Evolutionary conservation across 1,140 invertebrate genomes (phyloP).

Genomic region (Protaetia brevitarsis): DNA sequence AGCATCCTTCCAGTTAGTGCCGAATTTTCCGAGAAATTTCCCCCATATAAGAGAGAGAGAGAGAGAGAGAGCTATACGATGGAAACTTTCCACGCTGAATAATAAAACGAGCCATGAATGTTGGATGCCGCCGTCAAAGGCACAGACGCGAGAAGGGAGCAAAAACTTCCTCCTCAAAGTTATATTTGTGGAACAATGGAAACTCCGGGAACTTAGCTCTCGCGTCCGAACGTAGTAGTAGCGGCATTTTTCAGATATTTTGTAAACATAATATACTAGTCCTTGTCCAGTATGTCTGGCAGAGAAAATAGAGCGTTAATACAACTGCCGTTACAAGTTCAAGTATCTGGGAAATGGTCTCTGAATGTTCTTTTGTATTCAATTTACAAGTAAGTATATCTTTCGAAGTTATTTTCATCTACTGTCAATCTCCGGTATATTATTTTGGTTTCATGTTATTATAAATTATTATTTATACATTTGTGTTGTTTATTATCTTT

Average conservation of each 20-base stretch:
- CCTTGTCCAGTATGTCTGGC: constrained; percentile 1
- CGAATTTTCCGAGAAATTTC: not conserved
- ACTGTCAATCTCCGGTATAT: too few species aligned
- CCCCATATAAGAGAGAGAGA: too few species aligned
- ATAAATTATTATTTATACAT: too few species aligned
- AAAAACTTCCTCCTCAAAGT: not conserved
- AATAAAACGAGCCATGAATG: constrained; percentile 6
- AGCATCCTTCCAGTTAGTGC: too few species aligned
- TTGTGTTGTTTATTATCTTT: too few species aligned
- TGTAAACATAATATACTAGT: constrained; percentile 9
- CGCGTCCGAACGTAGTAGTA: not conserved
- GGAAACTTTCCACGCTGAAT: constrained; percentile 1
- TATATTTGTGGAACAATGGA: constrained; percentile 11
- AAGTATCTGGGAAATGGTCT: not conserved
- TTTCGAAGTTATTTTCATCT: too few species aligned
- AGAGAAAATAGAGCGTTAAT: not conserved
- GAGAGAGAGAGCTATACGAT: not conserved
- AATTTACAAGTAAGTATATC: constrained; percentile 2
- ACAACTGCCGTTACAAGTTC: not conserved
- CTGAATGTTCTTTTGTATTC: not conserved
- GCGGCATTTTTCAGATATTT: constrained; percentile 12
- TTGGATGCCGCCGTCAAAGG: not conserved
- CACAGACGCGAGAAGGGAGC: not conserved
- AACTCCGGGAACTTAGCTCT: not conserved
- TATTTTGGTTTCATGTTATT: too few species aligned